These are phyloP conservation scores for Eugnorisma glareosa DNA, from an alignment of 2,888 invertebrate species.

Conservation along the genomic window DNA sequence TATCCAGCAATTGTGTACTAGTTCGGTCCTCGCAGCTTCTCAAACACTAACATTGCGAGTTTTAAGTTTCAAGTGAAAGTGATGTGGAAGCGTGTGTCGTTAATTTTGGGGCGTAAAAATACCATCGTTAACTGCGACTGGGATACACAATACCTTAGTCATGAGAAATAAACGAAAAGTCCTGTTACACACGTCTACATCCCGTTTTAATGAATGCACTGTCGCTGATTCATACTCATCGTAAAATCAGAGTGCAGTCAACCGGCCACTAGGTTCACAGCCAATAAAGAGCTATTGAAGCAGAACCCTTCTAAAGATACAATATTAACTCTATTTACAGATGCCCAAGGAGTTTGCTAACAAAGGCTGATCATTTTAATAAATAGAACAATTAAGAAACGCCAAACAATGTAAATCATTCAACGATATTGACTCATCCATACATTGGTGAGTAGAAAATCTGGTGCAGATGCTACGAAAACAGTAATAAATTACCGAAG, in stretches of 20 bases:
- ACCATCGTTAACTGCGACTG: constrained; percentile 58
- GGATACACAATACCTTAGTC: constrained; percentile 73
- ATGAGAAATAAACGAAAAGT: constrained; percentile 73
- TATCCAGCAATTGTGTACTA: constrained; percentile 67
- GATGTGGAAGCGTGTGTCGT: constrained; percentile 28
- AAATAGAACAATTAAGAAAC: constrained; percentile 67
- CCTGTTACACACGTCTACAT: constrained; percentile 74
- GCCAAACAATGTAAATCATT: constrained; percentile 79
- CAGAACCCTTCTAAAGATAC: constrained; percentile 51
- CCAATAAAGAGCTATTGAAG: constrained; percentile 67
- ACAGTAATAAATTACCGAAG: constrained; percentile 80
- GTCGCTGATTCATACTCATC: constrained; percentile 83
- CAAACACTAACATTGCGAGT: constrained; percentile 21
- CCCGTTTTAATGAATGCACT: constrained; percentile 80
- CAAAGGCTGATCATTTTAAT: constrained; percentile 43
- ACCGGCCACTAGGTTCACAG: constrained; percentile 76
- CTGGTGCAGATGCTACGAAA: constrained; percentile 80
- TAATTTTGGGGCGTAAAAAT: constrained; percentile 54
- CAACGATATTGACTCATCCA: constrained; percentile 81
- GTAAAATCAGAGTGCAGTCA: constrained; percentile 82
- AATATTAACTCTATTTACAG: constrained; percentile 48
- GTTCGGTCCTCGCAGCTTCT: constrained; percentile 25
- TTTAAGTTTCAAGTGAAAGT: constrained; percentile 22
- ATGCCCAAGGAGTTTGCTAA: constrained; percentile 25
- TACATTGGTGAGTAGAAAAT: constrained; percentile 78